phyloP scores from a whole-genome alignment of 2,888 invertebrate species.

The Sphinx pinastri region DNA sequence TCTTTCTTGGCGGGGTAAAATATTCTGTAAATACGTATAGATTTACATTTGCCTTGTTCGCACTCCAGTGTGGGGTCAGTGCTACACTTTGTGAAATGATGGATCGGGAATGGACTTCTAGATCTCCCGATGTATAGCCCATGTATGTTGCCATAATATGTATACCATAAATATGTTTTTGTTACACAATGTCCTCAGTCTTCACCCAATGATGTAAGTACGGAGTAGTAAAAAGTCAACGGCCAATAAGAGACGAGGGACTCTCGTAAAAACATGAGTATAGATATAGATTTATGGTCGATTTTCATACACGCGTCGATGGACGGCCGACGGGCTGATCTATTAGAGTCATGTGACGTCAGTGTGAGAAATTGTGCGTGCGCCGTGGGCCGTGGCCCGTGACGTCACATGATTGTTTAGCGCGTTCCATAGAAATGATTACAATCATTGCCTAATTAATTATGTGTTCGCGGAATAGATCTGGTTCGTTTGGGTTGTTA shows the following conservation, averaged over 20 bases:
- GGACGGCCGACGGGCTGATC: constrained; percentile 5
- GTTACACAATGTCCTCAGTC: not conserved
- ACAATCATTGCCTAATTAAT: not conserved
- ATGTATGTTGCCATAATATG: too few species aligned
- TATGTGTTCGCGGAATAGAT: not conserved
- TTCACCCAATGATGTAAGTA: not conserved
- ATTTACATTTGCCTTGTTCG: too few species aligned
- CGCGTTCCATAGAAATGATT: not conserved
- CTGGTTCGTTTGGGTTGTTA: not conserved
- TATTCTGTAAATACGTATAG: not conserved
- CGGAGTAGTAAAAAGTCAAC: not conserved
- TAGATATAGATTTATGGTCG: constrained; percentile 16
- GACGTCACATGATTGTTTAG: constrained; percentile 15
- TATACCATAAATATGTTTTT: not conserved
- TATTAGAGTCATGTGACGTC: constrained; percentile 15
- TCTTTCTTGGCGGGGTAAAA: not conserved
- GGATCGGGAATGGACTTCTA: too few species aligned
- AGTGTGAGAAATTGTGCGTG: constrained; percentile 9
- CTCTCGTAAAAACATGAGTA: constrained; percentile 13
- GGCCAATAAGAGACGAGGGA: not conserved
- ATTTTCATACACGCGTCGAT: constrained; percentile 9
- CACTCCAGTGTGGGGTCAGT: too few species aligned
- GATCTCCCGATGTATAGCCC: too few species aligned
- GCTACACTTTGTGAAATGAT: too few species aligned
- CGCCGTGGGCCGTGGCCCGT: not conserved